Conservation (phyloP, 2,113 vertebrate species). For the Mystacornis crossleyi region DNA sequence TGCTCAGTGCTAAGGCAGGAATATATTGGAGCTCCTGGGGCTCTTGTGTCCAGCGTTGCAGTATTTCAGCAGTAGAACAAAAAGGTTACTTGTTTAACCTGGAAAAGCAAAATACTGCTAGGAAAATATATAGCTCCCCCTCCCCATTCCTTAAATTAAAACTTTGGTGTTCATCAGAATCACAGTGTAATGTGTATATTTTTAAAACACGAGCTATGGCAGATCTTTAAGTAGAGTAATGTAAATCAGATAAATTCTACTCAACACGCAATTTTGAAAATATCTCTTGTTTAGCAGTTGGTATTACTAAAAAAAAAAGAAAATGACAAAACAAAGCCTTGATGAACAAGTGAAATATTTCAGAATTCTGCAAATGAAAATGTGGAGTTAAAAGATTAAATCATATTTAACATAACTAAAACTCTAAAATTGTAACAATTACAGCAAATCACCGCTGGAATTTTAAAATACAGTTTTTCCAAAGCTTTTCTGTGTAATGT, state of each 20-base stretch:
- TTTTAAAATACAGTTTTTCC: background rate
- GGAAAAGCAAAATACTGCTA: background rate
- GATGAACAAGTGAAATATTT: background rate
- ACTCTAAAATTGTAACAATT: background rate
- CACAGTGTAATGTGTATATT: background rate
- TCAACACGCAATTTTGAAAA: background rate
- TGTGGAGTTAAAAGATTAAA: background rate
- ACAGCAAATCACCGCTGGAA: background rate
- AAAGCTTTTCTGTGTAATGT: constrained; percentile 66
- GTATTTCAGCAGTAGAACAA: background rate
- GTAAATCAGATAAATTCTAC: background rate
- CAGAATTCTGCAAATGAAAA: background rate
- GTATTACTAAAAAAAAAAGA: background rate
- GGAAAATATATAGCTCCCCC: background rate
- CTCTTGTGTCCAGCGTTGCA: background rate
- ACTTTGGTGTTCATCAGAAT: background rate
- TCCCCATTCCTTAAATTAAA: background rate
- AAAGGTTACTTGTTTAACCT: background rate
- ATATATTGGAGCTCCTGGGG: background rate
- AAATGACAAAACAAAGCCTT: background rate
- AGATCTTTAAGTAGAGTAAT: background rate
- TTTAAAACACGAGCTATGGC: background rate
- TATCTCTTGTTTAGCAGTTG: background rate
- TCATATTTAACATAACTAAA: background rate
- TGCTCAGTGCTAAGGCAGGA: accelerated